Evolutionary conservation across 1,140 invertebrate genomes (phyloP), one percentile per base, ranked within the genome.

Genomic region (Teleogryllus occipitalis): DNA sequence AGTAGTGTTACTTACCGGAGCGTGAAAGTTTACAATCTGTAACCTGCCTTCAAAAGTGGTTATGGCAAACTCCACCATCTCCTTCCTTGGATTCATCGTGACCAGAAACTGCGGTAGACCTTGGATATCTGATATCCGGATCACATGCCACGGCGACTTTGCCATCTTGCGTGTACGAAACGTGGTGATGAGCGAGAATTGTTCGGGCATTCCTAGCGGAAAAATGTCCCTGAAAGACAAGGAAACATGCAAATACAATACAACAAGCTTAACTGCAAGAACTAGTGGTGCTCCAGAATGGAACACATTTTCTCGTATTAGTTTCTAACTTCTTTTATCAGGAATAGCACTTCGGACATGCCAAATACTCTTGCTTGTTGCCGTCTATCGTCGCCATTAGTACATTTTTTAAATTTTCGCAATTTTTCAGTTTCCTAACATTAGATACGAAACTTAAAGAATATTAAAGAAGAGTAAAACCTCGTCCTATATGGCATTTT

Each of bases 111-210:
- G 91, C 0, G 91, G 87, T 54, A 86, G 86, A 8, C 88, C 87
- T 74, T 89, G 86, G 4, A 88, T 82, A 84, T 93, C 90, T 12
- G 88, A 86, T 7, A 94, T 91, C 48, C 90, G 86, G 78, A 95
- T 87, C 18, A 95, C 84, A 82, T 92, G 90, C 94, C 93, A 96
- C 0, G 91, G 85, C 27, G 86, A 85, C 82, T 88, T 90, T 1
- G 89, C 87, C n/a, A 88, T 84, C 82, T 89, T 89, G 54, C 88
- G 86, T 65, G 90, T 88, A 73, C 90, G 87, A 83, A 92, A 91
- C 4, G 91, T 93, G 81, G 89, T 90, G 72, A 92, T 90, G 82
- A 93, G 89, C 14, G 91, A 93, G 84, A 94, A 94, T 84, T 93
- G 89, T 65, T 92, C 88, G 4, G 93, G 93, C 76, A 93, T 84